Base-by-base conservation (phyloP, 2,888 invertebrate species). In the Melanostoma mellinum region DNA sequence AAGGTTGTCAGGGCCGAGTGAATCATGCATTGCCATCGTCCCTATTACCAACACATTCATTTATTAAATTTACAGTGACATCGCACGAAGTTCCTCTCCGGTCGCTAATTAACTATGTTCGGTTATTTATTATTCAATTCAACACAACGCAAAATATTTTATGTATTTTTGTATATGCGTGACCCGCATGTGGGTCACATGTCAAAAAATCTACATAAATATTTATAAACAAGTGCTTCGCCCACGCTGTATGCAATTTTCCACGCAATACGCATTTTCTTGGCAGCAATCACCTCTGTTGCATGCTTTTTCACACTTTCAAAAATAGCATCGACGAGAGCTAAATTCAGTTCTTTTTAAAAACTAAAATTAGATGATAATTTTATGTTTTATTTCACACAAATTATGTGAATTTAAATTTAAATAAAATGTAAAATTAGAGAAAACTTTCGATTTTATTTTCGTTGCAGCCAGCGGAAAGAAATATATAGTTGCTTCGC, bases 221-320 rank as follows among this genome's bases (percentile, higher is more conserved):
- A 48, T 30, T 40, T 56, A 42, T 20, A 35, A 60, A 60, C 33
- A 10, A 33, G 9, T 32, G 8, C 40, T 6, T 32, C 77, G 32
- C 77, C 77, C 63, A 65, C 77, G 52, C 32, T 4, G 32, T 40
- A 40, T 78, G 78, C 78, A 78, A 65, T 78, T 78, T 53, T 60
- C 78, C 73, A 67, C 53, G 73, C 65, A 73, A 60, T 55, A 73
- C 73, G 78, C 67, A 73, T 78, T 73, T 67, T 78, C 73, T 67
- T 78, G 67, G 73, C 73, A 74, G 0, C 73, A 8, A 33, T 9
- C 44, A 65, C 9, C 44, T 20, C 44, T 35, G 46, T 9, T 32
- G 20, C 53, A 46, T 33, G 44, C 52, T 60, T 38, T 46, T 60
- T 73, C 73, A 58, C 67, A 58, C 52, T 52, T 20, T 46, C n/a